phyloP scores from a whole-genome alignment of 30 jellyfish, hydroid and myxozoan species.

The Turritopsis dohrnii region DNA sequence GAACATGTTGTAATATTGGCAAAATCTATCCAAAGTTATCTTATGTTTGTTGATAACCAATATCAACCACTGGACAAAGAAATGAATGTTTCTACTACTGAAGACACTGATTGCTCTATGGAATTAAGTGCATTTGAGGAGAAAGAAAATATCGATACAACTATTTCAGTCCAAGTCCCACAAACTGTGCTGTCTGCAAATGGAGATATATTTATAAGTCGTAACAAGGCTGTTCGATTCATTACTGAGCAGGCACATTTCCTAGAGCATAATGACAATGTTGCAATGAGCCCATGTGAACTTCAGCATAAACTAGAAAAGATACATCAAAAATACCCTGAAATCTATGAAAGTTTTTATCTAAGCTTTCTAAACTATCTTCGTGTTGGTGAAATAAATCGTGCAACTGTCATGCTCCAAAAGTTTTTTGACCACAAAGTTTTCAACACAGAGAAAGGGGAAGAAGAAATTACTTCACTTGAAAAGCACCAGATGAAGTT shows the following conservation, averaged over 20 bases:
- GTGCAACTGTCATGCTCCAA: slow-evolving; percentile 49
- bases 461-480: slow-evolving; percentile 35
- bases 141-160: slow-evolving; percentile 1
- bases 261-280: slow-evolving; percentile 34
- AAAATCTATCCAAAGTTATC: slow-evolving; percentile 30
- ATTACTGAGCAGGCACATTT: slow-evolving; percentile 41
- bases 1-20: slow-evolving; percentile 41
- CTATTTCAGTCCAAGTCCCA: background rate
- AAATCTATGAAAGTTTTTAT: slow-evolving; percentile 46
- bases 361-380: slow-evolving; percentile 55
- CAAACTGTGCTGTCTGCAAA: background rate
- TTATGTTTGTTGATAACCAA: background rate
- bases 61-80: background rate
- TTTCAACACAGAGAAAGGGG: slow-evolving; percentile 36
- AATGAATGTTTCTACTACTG: background rate
- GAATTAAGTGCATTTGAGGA: slow-evolving; percentile 16
- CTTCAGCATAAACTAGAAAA: slow-evolving; percentile 30
- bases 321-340: slow-evolving; percentile 39
- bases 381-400: slow-evolving; percentile 48
- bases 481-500: slow-evolving; percentile 67
- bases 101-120: background rate
- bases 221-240: slow-evolving; percentile 7
- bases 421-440: slow-evolving; percentile 60
- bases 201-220: background rate
- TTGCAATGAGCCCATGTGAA: slow-evolving; percentile 37